Evolutionary conservation across 2,888 invertebrate species (phyloP).

Genomic region (Pherbina coryleti): DNA sequence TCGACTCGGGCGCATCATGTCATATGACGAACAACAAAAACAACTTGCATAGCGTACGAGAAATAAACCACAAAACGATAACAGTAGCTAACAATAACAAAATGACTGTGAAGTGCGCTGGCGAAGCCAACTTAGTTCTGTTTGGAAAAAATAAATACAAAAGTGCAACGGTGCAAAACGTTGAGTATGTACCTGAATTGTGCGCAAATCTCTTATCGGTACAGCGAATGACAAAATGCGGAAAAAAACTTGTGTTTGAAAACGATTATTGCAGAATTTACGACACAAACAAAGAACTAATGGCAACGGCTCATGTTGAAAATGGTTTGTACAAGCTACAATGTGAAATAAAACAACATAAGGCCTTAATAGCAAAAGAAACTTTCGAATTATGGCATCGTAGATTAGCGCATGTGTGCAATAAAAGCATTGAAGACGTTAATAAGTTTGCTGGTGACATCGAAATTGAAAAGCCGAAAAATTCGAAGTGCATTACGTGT

Average conservation of each 20-base stretch:
- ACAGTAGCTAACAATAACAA: not conserved
- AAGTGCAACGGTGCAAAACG: conserved; percentile 20
- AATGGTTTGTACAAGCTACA: conserved; percentile 44
- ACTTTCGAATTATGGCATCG: conserved; percentile 48
- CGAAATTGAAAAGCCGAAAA: not conserved
- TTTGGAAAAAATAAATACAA: not conserved
- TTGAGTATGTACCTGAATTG: conserved; percentile 12
- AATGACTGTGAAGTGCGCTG: conserved; percentile 22
- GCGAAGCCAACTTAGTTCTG: not conserved
- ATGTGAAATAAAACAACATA: conserved; percentile 30
- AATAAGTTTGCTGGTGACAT: conserved; percentile 28
- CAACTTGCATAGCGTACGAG: not conserved
- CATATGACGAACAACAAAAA: conserved; percentile 15
- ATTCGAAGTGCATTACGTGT: conserved; percentile 31
- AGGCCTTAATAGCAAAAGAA: conserved; percentile 25
- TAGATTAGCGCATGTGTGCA: conserved; percentile 49
- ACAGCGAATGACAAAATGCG: not conserved
- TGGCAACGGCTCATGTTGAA: conserved; percentile 29
- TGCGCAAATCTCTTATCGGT: conserved; percentile 15
- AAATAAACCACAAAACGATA: conserved; percentile 2
- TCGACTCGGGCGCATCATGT: conserved; percentile 8
- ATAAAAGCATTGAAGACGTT: conserved; percentile 37
- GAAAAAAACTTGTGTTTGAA: conserved; percentile 4
- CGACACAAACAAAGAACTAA: not conserved
- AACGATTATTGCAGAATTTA: conserved; percentile 2